Evolutionary conservation across 1,140 invertebrate genomes (phyloP).

Genomic region (Caenorhabditis elegans): DNA sequence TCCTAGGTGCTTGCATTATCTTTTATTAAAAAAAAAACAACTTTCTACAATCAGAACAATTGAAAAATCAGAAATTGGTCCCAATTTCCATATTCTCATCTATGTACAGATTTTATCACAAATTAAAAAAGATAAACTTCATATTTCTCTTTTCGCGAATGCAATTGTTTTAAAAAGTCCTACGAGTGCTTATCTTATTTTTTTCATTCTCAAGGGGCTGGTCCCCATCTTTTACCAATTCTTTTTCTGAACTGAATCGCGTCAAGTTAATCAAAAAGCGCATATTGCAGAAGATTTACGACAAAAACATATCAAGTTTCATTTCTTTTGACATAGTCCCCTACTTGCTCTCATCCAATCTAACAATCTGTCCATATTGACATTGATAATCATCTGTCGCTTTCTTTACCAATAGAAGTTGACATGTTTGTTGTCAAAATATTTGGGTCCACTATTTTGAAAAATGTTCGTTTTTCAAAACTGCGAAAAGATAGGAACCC

Average conservation of each 20-base stretch:
- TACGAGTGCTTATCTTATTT: not conserved
- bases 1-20: too few relatives aligned
- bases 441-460: not conserved
- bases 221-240: not conserved
- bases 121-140: too few relatives aligned
- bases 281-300: slow-evolving; percentile 6
- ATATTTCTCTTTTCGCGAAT: too few relatives aligned
- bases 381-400: not conserved
- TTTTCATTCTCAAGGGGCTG: not conserved
- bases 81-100: too few relatives aligned
- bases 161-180: too few relatives aligned
- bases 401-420: not conserved
- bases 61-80: too few relatives aligned
- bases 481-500: too few relatives aligned
- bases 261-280: slow-evolving; percentile 19
- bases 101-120: too few relatives aligned
- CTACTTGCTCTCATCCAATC: not conserved
- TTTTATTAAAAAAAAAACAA: too few relatives aligned
- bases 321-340: not conserved
- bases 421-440: not conserved
- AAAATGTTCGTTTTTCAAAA: not conserved
- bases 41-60: too few relatives aligned
- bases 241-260: not conserved
- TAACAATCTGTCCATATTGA: slow-evolving; percentile 5
- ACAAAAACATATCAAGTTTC: slow-evolving; percentile 24